Conservation (phyloP, 1,140 invertebrate genomes). For the Adoxophyes honmai region DNA sequence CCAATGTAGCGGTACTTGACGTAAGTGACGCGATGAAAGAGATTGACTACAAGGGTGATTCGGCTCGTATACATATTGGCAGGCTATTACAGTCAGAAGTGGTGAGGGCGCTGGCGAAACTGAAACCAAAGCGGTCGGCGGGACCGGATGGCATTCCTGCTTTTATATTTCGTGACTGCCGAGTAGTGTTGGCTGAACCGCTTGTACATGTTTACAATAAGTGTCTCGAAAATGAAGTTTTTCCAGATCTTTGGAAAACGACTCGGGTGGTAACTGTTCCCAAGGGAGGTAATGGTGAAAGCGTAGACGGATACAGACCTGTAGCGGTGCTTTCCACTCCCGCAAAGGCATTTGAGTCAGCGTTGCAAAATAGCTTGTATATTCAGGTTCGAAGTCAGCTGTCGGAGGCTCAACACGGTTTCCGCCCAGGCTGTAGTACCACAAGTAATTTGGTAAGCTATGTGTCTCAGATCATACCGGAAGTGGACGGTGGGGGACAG, state of each 20-base stretch:
- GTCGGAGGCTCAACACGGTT: not conserved
- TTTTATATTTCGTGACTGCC: not conserved
- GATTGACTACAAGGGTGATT: not conserved
- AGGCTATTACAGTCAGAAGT: not conserved
- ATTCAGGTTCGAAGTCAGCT: not conserved
- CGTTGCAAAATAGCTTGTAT: not conserved
- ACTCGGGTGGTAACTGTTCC: not conserved
- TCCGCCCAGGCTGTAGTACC: not conserved
- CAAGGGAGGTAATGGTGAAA: not conserved
- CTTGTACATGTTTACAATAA: not conserved
- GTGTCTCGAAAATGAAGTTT: not conserved
- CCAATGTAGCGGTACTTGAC: not conserved
- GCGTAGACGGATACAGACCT: not conserved
- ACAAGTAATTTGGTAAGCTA: not conserved
- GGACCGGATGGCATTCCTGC: not conserved
- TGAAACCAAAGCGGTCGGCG: not conserved
- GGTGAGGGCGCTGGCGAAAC: not conserved
- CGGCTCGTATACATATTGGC: not conserved
- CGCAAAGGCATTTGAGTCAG: not conserved
- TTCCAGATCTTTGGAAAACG: not conserved
- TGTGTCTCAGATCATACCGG: not conserved
- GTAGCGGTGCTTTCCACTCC: not conserved
- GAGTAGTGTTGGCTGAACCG: not conserved
- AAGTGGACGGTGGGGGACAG: not conserved
- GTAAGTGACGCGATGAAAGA: not conserved